Conservation (phyloP, 2,797 vertebrate genomes). For the Siniperca undulata region DNA sequence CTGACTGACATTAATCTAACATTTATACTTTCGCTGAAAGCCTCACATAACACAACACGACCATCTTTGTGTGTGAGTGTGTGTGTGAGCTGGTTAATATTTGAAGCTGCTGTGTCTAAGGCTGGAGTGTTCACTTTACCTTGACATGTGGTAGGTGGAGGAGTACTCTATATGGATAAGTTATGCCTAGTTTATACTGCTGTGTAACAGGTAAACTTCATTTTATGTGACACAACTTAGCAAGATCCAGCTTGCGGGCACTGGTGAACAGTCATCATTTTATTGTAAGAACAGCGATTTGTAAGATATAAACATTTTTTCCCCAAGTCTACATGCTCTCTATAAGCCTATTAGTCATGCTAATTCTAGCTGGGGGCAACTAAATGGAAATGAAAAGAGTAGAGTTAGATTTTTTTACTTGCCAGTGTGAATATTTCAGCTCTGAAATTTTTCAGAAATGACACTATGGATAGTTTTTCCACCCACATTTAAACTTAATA, state of each 20-base stretch:
- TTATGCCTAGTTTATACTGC: conserved; percentile 4
- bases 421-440: not conserved
- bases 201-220: not conserved
- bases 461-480: not conserved
- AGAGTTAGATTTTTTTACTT: not conserved
- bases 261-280: not conserved
- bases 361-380: conserved; percentile 8
- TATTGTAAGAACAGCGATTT: conserved; percentile 10
- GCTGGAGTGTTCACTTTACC: conserved; percentile 48
- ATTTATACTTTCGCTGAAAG: conserved; percentile 65
- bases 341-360: not conserved
- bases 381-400: not conserved
- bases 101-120: conserved; percentile 48
- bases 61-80: conserved; percentile 29
- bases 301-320: not conserved
- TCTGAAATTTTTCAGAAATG: not conserved
- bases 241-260: conserved; percentile 6
- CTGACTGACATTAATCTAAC: conserved; percentile 64
- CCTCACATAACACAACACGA: conserved; percentile 16
- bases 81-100: conserved; percentile 53
- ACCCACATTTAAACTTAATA: not conserved
- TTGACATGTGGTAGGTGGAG: conserved; percentile 29
- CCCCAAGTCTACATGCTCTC: not conserved
- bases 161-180: conserved; percentile 9
- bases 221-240: not conserved